These are phyloP conservation scores for Andrena bucephala DNA, from an alignment of 2,888 invertebrate species.

Conservation along the genomic window DNA sequence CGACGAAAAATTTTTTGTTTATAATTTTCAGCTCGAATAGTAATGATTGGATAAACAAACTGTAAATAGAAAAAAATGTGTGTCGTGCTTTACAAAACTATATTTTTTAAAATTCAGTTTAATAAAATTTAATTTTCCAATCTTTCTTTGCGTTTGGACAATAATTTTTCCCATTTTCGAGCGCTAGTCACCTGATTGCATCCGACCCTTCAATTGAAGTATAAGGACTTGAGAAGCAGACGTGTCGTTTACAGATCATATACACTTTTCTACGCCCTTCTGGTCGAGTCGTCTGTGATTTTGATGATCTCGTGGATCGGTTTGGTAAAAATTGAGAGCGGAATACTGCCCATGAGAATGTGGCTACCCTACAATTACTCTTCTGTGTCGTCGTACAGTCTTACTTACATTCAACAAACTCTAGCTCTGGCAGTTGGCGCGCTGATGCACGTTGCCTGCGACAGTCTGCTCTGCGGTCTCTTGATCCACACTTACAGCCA, in stretches of 20 bases:
- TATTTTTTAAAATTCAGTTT: too few species aligned
- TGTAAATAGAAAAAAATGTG: too few species aligned
- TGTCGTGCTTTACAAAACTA: too few species aligned
- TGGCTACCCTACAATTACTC: conserved; percentile 59
- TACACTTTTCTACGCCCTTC: conserved; percentile 23
- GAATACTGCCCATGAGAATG: conserved; percentile 29
- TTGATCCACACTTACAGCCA: conserved; percentile 47
- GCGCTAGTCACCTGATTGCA: too few species aligned
- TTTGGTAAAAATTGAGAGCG: not conserved
- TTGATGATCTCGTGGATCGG: not conserved
- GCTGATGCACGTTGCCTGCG: conserved; percentile 41
- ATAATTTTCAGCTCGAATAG: too few species aligned
- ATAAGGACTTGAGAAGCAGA: not conserved
- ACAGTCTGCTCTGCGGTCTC: conserved; percentile 52
- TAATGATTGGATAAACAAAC: too few species aligned
- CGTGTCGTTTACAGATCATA: conserved; percentile 36
- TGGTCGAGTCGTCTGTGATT: conserved; percentile 16
- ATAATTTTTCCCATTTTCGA: too few species aligned
- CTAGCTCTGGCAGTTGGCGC: conserved; percentile 8
- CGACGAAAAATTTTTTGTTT: too few species aligned
- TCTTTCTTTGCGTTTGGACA: too few species aligned
- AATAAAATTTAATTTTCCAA: too few species aligned
- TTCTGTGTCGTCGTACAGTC: not conserved
- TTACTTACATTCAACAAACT: conserved; percentile 40
- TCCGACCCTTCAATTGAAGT: too few species aligned